Base-by-base conservation (phyloP, 2,113 vertebrate genomes). In the Lagopus leucura region DNA sequence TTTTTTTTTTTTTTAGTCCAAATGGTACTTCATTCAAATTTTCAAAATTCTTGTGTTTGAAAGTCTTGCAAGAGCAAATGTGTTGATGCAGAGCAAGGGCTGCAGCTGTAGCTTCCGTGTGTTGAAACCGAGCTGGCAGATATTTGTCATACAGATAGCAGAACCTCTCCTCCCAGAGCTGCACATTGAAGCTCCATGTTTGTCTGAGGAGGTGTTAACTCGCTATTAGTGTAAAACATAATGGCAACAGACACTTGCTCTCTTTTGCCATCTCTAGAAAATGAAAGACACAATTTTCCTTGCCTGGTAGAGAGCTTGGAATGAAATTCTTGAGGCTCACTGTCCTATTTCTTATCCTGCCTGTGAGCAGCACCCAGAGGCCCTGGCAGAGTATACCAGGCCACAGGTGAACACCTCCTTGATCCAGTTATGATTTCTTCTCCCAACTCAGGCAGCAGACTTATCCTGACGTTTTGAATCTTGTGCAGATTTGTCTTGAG, bases 401-500 rank as follows among this genome's bases (percentile, higher is more conserved):
- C 45, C 38, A 11, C 17, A 28, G 80, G 14, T 30, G 34, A 65
- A 20, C 25, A n/a, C 32, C 25, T 67, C 32, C 43, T 52, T 60
- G 60, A 43, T 34, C 28, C 32, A 10, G 8, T 16, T 27, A 36
- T 19, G 50, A 36, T 13, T 47, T 81, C 25, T 82, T 82, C 21
- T 69, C 61, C 69, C 42, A 9, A 3, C 48, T 50, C 48, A 24
- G 48, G 48, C 48, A 50, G 11, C 21, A 50, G 48, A 22, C 2
- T 88, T 71, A 28, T 38, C 48, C 28, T 0, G 0, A 14, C 11
- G 15, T 55, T 70, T 86, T 74, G 14, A 5, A 63, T 43, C 38
- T 83, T 93, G 50, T 66, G 24, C 21, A 77, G 65, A 67, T 92
- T 74, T 79, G 15, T 45, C 45, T 88, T 84, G 6, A 70, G 48